Percentiles rank a stretch among this genome's conserved stretches.
Conservation (phyloP, 30 jellyfish, hydroid and myxozoan genomes). For the Turritopsis rubra region DNA sequence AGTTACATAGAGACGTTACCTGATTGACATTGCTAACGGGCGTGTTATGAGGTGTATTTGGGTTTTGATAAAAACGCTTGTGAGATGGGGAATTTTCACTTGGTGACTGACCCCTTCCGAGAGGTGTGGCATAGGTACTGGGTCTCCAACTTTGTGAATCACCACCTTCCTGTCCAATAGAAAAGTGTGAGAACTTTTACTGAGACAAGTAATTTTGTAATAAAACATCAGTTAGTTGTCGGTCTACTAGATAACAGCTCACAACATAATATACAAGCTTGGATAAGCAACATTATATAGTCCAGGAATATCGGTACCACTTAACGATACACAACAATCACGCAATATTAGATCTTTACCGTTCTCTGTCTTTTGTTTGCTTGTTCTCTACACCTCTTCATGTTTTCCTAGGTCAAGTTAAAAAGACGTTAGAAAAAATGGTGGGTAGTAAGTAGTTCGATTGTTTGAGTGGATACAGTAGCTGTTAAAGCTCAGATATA, state of each 20-base stretch:
- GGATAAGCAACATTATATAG: too few species aligned
- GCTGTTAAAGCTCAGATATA: background rate
- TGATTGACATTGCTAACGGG: background rate
- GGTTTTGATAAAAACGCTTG: constrained; percentile 10
- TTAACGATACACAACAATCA: too few species aligned
- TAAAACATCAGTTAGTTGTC: too few species aligned
- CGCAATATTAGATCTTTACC: background rate
- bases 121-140: constrained; percentile 23
- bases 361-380: constrained; percentile 31
- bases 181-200: too few species aligned
- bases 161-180: constrained; percentile 16
- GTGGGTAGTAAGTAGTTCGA: background rate
- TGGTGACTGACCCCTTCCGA: constrained; percentile 24
- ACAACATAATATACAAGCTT: too few species aligned
- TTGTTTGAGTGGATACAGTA: background rate
- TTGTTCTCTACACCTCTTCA: constrained; percentile 24
- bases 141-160: constrained; percentile 36
- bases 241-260: too few species aligned
- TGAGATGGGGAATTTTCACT: background rate
- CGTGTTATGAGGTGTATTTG: constrained; percentile 7
- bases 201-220: too few species aligned
- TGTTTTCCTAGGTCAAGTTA: constrained; percentile 9
- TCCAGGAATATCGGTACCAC: too few species aligned
- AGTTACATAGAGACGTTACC: background rate
- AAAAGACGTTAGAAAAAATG: background rate